Evolutionary conservation across 2,113 vertebrate genomes (phyloP), one percentile per base, ranked within the genome.

Genomic region (Caretta caretta): DNA sequence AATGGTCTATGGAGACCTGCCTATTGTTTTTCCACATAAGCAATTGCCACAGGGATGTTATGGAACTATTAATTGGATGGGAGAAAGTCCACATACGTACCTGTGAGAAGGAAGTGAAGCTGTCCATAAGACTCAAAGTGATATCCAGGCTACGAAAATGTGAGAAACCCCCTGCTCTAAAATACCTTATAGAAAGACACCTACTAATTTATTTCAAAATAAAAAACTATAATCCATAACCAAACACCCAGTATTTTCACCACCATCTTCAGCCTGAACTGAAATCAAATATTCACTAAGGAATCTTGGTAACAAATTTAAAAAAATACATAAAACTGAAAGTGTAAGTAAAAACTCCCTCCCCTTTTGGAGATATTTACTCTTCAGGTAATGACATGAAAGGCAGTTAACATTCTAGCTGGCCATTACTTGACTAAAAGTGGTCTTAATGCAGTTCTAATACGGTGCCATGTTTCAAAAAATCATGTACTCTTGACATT

Each of bases 1-100:
- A 25, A 10, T 38, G 19, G 19, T 81, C 88, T 86, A 56, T 0
- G 0, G 3, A 0, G 25, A 83, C 51, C 2, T 1, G 38, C 35
- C 49, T 65, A 22, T 27, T 38, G 62, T 11, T 51, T 35, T 22
- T 91, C 49, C 49, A 3, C 0, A 50, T 2, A 6, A 5, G 78
- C 54, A 80, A 1, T 4, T 31, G 56, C 24, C 62, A 48, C 20
- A 57, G 42, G 38, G 31, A 20, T 31, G 80, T 9, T 2, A 27
- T 65, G 19, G 82, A 87, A 80, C n/a, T 22, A 10, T 3, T 83
- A 69, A 57, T 20, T 19, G 20, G 6, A 0, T 2, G 27, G 13
- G 42, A 14, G 80, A 24, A 83, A 10, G 29, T 62, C 56, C 46
- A 51, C 48, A 31, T 48, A 78, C 4, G 5, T 27, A 42, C 20